These are phyloP conservation scores for Drosophila subsilvestris DNA, from an alignment of 2,888 invertebrate genomes.

Conservation along the genomic window DNA sequence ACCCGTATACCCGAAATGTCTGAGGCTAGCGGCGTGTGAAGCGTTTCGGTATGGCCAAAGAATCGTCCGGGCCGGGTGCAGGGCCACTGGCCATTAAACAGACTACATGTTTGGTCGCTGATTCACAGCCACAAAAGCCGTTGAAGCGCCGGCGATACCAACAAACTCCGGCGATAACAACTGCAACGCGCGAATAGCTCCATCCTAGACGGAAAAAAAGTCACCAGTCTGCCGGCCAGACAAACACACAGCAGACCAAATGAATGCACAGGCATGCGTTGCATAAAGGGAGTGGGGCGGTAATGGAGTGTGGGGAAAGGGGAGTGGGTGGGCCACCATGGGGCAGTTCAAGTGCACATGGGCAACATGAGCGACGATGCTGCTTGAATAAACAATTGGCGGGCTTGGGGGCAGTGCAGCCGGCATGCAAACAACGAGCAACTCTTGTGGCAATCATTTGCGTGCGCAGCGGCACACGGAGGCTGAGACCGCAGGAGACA, in stretches of 20 bases:
- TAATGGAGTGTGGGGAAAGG: neutral
- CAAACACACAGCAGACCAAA: conserved; percentile 49
- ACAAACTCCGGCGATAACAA: conserved; percentile 44
- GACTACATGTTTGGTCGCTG: conserved; percentile 76
- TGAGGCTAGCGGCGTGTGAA: neutral
- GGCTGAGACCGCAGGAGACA: conserved; percentile 39
- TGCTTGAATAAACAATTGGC: conserved; percentile 75
- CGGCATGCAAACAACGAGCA: conserved; percentile 59
- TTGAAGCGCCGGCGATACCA: conserved; percentile 61
- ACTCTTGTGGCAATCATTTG: conserved; percentile 37
- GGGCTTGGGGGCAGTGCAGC: conserved; percentile 46
- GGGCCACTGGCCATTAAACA: conserved; percentile 74
- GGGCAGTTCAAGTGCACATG: conserved; percentile 44
- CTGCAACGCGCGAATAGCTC: conserved; percentile 19
- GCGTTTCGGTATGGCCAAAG: conserved; percentile 3
- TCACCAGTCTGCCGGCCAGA: conserved; percentile 30
- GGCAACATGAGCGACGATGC: conserved; percentile 45
- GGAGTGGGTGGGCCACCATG: neutral
- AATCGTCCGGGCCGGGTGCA: conserved; percentile 27
- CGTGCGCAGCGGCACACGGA: neutral
- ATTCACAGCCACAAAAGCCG: conserved; percentile 75
- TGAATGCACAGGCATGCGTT: conserved; percentile 54
- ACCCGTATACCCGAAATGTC: conserved; percentile 38
- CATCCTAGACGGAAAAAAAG: conserved; percentile 6
- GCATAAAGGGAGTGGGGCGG: neutral